These are phyloP conservation scores for Calycopis cecrops DNA, from an alignment of 1,140 invertebrate species.

Conservation along the genomic window DNA sequence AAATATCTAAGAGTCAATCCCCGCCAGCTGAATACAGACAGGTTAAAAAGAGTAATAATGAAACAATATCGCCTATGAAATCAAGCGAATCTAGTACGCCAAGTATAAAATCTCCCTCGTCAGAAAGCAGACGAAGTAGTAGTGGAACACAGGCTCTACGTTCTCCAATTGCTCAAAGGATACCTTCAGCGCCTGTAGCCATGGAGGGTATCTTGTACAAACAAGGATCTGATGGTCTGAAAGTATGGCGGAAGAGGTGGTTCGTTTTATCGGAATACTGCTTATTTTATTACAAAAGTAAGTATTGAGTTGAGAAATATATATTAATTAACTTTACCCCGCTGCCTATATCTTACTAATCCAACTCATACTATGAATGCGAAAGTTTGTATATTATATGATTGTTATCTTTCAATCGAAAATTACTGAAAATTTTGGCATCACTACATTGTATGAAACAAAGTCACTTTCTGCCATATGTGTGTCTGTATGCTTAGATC, in stretches of 20 bases:
- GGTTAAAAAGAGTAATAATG: slow-evolving; percentile 41
- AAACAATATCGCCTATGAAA: slow-evolving; percentile 57
- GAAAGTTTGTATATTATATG: too few relatives aligned
- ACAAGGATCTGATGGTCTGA: slow-evolving; percentile 92
- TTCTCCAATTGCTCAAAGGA: slow-evolving; percentile 86
- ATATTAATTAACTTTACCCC: too few relatives aligned
- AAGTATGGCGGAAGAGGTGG: slow-evolving; percentile 96
- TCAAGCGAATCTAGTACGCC: slow-evolving; percentile 69
- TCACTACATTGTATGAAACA: too few relatives aligned
- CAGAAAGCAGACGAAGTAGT: slow-evolving; percentile 79
- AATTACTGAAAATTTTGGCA: too few relatives aligned
- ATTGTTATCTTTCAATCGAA: too few relatives aligned
- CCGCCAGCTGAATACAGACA: slow-evolving; percentile 51
- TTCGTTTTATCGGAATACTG: slow-evolving; percentile 96
- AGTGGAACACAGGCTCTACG: slow-evolving; percentile 78
- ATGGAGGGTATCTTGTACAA: slow-evolving; percentile 93
- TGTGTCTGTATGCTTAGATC: too few relatives aligned
- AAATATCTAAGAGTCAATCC: slow-evolving; percentile 48
- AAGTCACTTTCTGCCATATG: too few relatives aligned
- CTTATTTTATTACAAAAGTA: slow-evolving; percentile 96
- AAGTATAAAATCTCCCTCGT: slow-evolving; percentile 72
- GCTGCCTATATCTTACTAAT: too few relatives aligned
- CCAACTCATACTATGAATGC: too few relatives aligned
- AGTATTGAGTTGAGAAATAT: slow-evolving; percentile 49
- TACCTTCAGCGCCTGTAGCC: slow-evolving; percentile 86